Evolutionary conservation across 1,140 invertebrate genomes (phyloP).

Genomic region (Gonatopus flavifemur): DNA sequence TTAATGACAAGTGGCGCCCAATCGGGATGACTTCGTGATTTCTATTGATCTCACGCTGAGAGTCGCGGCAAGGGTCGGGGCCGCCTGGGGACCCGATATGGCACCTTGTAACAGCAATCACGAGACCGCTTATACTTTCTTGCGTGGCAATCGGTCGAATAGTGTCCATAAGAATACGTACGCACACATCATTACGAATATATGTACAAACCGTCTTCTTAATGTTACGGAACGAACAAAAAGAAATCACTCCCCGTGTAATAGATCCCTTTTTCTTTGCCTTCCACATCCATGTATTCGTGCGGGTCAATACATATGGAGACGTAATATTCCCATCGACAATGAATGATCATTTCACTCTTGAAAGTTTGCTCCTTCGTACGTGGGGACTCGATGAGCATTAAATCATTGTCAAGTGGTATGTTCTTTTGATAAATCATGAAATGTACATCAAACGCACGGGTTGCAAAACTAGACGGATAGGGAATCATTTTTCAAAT

Average conservation of each 20-base stretch:
- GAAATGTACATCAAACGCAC: too few species aligned
- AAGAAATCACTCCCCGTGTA: constrained; percentile 20
- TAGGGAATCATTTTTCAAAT: too few species aligned
- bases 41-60: constrained; percentile 50
- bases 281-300: constrained; percentile 7
- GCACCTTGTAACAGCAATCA: constrained; percentile 37
- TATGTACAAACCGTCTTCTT: constrained; percentile 23
- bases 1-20: constrained; percentile 58
- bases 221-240: constrained; percentile 25
- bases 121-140: constrained; percentile 10
- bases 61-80: constrained; percentile 19
- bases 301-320: too few species aligned
- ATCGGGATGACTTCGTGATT: constrained; percentile 54
- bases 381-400: too few species aligned
- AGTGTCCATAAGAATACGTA: too few species aligned
- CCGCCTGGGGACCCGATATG: constrained; percentile 15
- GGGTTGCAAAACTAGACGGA: too few species aligned
- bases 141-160: constrained; percentile 8
- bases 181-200: too few species aligned
- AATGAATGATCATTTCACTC: constrained; percentile 14
- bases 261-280: constrained; percentile 26
- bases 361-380: too few species aligned
- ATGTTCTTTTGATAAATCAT: too few species aligned
- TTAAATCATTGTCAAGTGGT: too few species aligned
- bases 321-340: constrained; percentile 27